phyloP scores from a whole-genome alignment of 2,888 invertebrate genomes.

The Nasonovia ribisnigri region DNA sequence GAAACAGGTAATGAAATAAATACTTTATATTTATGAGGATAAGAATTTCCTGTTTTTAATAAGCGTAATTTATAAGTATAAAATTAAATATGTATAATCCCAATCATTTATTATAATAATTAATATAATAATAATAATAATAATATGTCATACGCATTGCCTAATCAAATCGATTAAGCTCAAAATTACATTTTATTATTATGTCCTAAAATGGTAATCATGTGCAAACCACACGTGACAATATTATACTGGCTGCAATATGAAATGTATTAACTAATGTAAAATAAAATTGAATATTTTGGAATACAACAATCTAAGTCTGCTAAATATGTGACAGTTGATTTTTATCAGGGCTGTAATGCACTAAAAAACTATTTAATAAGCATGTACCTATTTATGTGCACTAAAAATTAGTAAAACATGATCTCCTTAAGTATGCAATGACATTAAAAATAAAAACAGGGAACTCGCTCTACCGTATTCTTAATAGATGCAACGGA shows the following conservation, averaged over 20 bases:
- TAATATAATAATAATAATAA: not conserved
- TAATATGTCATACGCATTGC: not conserved
- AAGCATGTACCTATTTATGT: not conserved
- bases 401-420: not conserved
- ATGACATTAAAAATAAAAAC: not conserved
- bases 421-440: not conserved
- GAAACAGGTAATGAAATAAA: not conserved
- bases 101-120: not conserved
- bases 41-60: not conserved
- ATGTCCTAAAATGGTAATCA: too few relatives aligned
- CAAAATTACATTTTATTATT: not conserved
- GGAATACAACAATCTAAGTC: not conserved
- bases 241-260: not conserved
- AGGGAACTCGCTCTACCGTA: not conserved
- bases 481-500: not conserved
- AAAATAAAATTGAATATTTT: not conserved
- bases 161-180: not conserved
- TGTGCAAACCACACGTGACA: not conserved
- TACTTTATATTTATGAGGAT: not conserved
- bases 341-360: not conserved
- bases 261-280: not conserved
- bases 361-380: not conserved
- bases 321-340: not conserved
- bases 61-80: not conserved
- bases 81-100: not conserved